Evolutionary conservation across 2,797 vertebrate species (phyloP).

Genomic region (Knipowitschia caucasica): DNA sequence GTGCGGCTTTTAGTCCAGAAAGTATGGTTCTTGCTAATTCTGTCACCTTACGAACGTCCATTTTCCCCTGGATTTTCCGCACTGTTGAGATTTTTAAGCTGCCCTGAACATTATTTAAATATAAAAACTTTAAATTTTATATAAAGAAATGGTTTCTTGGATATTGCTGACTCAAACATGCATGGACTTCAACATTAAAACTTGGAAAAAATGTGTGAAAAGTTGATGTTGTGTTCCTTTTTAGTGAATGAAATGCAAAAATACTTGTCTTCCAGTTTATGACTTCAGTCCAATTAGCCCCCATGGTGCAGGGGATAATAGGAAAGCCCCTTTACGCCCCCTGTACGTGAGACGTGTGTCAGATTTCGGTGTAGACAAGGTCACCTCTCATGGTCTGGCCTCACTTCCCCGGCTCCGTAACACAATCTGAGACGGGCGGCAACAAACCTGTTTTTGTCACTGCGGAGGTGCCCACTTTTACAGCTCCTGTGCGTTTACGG

Average conservation of each 20-base stretch:
- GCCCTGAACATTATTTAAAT: too few species aligned
- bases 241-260: background rate
- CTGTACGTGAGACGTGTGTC: slow-evolving; percentile 71
- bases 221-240: too few species aligned
- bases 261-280: background rate
- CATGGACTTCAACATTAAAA: too few species aligned
- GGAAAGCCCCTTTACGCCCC: slow-evolving; percentile 59
- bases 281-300: slow-evolving; percentile 55
- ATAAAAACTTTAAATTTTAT: too few species aligned
- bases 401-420: slow-evolving; percentile 54
- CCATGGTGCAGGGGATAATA: slow-evolving; percentile 51
- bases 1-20: too few species aligned
- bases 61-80: too few species aligned
- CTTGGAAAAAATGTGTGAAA: too few species aligned
- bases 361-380: slow-evolving; percentile 70
- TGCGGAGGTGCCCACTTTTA: slow-evolving; percentile 47
- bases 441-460: slow-evolving; percentile 64
- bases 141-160: too few species aligned
- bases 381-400: slow-evolving; percentile 63
- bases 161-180: too few species aligned
- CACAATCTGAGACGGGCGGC: slow-evolving; percentile 45
- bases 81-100: too few species aligned
- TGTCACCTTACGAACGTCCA: too few species aligned
- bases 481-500: slow-evolving; percentile 42
- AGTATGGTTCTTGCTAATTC: too few species aligned